A percentile compares a stretch with the other conserved stretches of the same genome.
Conservation (phyloP, 1,140 invertebrate species). For the Drosophila rhopaloa region DNA sequence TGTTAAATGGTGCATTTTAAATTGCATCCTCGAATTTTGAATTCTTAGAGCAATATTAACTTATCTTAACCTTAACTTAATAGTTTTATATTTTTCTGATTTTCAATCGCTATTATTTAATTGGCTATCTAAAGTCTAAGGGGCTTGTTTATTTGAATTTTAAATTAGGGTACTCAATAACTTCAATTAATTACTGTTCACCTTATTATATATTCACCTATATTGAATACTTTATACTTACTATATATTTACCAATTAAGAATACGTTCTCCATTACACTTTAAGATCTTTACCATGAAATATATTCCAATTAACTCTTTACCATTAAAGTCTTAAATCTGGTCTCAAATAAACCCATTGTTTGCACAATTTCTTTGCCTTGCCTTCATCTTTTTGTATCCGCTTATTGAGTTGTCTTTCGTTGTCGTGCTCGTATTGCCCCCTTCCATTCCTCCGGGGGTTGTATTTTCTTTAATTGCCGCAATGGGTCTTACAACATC, state of each 20-base stretch:
- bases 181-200: too few species aligned
- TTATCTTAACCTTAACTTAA: too few species aligned
- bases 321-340: neutral
- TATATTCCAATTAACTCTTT: constrained; percentile 1
- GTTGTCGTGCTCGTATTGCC: constrained; percentile 21
- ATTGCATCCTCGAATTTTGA: too few species aligned
- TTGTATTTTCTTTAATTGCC: constrained; percentile 61
- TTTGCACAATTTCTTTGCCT: constrained; percentile 3
- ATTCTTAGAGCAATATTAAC: too few species aligned
- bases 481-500: constrained; percentile 50
- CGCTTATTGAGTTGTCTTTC: constrained; percentile 14
- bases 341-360: constrained; percentile 1
- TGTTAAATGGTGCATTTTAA: too few species aligned
- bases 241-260: neutral
- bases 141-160: too few species aligned
- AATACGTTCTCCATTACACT: neutral
- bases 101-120: too few species aligned
- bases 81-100: too few species aligned
- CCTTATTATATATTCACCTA: too few species aligned
- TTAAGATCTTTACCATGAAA: neutral
- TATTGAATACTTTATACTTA: too few species aligned
- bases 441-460: constrained; percentile 7
- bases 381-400: constrained; percentile 3
- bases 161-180: too few species aligned
- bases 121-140: too few species aligned